A percentile compares a stretch with the other conserved stretches of the same genome.
Conservation (phyloP, 2,113 vertebrate species). For the Cariama cristata region DNA sequence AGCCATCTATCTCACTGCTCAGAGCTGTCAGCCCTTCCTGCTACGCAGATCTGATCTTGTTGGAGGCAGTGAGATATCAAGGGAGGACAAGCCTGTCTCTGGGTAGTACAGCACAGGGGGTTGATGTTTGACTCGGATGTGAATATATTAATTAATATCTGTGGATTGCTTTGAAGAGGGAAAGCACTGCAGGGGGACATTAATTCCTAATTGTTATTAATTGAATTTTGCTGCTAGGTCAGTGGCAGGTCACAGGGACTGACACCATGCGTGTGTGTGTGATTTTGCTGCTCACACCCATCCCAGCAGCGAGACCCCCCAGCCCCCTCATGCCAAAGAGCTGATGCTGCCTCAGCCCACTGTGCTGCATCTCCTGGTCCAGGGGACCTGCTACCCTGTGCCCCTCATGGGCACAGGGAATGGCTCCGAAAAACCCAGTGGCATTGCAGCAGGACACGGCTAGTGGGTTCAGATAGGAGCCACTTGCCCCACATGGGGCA, state of each 20-base stretch:
- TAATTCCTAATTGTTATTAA: conserved; percentile 45
- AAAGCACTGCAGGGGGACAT: neutral
- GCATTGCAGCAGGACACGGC: neutral
- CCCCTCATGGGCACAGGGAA: neutral
- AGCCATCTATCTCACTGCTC: neutral
- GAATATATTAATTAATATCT: conserved; percentile 10
- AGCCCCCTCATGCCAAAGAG: neutral
- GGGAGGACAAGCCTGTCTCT: neutral
- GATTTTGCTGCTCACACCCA: neutral
- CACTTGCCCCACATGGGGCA: accelerated
- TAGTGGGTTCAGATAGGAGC: neutral
- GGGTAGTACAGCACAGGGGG: neutral
- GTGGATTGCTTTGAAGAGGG: neutral
- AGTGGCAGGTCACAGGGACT: neutral
- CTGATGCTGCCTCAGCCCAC: neutral
- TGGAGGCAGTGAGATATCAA: neutral
- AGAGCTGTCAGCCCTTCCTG: neutral
- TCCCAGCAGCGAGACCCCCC: neutral
- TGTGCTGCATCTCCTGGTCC: neutral
- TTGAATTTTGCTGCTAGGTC: conserved; percentile 16
- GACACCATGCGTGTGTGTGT: accelerated
- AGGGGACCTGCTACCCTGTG: neutral
- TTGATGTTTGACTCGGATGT: neutral
- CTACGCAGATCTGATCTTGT: neutral
- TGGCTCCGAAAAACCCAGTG: accelerated